phyloP scores from a whole-genome alignment of 2,888 invertebrate genomes.

The Conistra vaccinii region DNA sequence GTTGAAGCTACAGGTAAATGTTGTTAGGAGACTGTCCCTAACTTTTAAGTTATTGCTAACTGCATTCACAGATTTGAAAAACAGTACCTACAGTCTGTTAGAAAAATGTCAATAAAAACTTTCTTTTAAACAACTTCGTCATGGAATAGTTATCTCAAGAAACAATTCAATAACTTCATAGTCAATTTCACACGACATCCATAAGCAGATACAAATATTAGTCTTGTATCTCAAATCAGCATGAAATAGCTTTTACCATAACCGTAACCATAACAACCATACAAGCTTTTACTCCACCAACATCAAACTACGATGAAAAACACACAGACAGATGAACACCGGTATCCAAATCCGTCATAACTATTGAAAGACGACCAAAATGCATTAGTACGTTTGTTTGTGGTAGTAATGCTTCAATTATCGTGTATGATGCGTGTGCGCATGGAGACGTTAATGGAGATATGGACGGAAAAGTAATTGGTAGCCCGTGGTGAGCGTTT shows the following conservation, averaged over 20 bases:
- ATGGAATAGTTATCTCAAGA: neutral
- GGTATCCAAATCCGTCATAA: conserved; percentile 46
- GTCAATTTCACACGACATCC: conserved; percentile 15
- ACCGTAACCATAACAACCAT: conserved; percentile 28
- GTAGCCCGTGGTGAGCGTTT: conserved; percentile 28
- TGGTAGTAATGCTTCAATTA: conserved; percentile 66
- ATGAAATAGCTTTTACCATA: conserved; percentile 43
- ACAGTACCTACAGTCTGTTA: too few relatives aligned
- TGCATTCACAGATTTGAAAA: too few relatives aligned
- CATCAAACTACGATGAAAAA: conserved; percentile 17
- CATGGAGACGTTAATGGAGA: conserved; percentile 51
- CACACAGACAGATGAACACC: conserved; percentile 11
- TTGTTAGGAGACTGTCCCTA: too few relatives aligned
- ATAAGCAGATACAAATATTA: conserved; percentile 39
- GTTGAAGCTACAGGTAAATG: too few relatives aligned
- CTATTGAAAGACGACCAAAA: conserved; percentile 51
- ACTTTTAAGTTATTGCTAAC: too few relatives aligned
- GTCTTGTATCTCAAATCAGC: conserved; percentile 6
- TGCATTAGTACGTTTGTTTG: conserved; percentile 66
- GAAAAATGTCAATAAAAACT: neutral
- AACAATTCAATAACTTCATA: conserved; percentile 15
- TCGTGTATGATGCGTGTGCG: conserved; percentile 46
- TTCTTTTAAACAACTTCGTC: neutral
- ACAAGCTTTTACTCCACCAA: conserved; percentile 17
- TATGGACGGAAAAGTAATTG: conserved; percentile 34